These are phyloP conservation scores for Eupithecia centaureata DNA, from an alignment of 2,888 invertebrate species.

Conservation along the genomic window DNA sequence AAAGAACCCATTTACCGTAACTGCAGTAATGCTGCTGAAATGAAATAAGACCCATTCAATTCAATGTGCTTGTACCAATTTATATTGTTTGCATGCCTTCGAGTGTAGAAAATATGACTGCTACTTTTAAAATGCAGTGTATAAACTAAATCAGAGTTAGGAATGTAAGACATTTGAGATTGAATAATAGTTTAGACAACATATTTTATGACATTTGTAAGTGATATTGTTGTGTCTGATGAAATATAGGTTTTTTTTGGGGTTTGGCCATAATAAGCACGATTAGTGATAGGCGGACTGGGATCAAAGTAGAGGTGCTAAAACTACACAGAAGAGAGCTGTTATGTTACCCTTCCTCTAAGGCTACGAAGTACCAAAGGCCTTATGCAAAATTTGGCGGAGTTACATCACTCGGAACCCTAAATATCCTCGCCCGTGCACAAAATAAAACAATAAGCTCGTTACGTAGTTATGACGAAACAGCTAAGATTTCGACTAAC, in stretches of 20 bases:
- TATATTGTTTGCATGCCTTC: slow-evolving; percentile 30
- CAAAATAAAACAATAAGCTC: slow-evolving; percentile 24
- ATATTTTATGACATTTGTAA: not conserved
- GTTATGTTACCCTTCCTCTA: too few species aligned
- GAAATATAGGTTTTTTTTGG: too few species aligned
- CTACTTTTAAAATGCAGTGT: not conserved
- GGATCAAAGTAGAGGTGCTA: too few species aligned
- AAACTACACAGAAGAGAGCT: too few species aligned
- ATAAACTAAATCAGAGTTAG: not conserved
- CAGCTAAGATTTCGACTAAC: slow-evolving; percentile 28
- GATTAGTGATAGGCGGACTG: too few species aligned
- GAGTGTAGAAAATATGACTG: not conserved
- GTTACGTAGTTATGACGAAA: slow-evolving; percentile 31
- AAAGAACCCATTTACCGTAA: not conserved
- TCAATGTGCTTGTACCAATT: slow-evolving; percentile 25
- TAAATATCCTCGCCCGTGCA: not conserved
- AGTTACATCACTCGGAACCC: not conserved
- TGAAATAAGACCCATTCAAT: slow-evolving; percentile 32
- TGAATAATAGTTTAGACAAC: not conserved
- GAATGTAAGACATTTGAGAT: not conserved
- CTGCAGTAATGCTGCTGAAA: slow-evolving; percentile 27
- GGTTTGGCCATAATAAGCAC: too few species aligned
- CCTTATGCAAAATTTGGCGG: not conserved
- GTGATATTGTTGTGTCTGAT: not conserved
- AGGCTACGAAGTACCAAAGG: too few species aligned